Base-by-base conservation (phyloP, 2,113 vertebrate species). In the Gila orcuttii region DNA sequence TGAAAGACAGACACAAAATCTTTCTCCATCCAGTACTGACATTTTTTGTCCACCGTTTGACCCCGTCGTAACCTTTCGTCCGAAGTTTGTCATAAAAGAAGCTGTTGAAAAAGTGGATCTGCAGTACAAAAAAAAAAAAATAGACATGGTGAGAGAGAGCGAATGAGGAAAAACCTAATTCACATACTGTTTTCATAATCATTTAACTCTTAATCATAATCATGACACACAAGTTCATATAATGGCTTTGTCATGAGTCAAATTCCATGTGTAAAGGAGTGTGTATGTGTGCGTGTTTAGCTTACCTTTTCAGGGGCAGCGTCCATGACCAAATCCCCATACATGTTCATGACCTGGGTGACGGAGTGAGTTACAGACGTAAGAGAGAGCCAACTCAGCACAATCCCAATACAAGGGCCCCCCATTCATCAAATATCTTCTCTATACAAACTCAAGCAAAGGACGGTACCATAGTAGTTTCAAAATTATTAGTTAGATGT, bases 81-180 rank as follows among this genome's bases (percentile, higher is more conserved):
- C 96, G 93, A 81, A 98, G 93, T 90, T 98, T 97, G 91, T 97
- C 96, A 39, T 97, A 98, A 92, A 98, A 98, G 92, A 98, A 98
- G 91, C 97, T 98, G 93, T 97, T 98, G 93, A 98, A 97, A 93
- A 97, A 97, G 92, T 98, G 96, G 89, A 97, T 96, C 96, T 97
- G 92, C 28, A n/a, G n/a, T 78, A 4, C 79, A 28, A 77, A 36
- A 47, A 47, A 11, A 45, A 50, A 12, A 52, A 5, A 10, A n/a
- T n/a, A n/a, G n/a, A 60, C 31, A 78, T 1, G 3, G 62, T 59
- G 2, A 9, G 71, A 77, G 6, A 64, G 78, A 75, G n/a, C 9
- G 13, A 33, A 21, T 9, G 11, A 69, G 23, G 36, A 13, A 76
- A 12, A 55, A 19, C 5, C 28, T 3, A 83, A 55, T 39, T 23